Evolutionary conservation across 2,113 vertebrate species (phyloP).

Genomic region (Hypocryptadius cinnamomeus): DNA sequence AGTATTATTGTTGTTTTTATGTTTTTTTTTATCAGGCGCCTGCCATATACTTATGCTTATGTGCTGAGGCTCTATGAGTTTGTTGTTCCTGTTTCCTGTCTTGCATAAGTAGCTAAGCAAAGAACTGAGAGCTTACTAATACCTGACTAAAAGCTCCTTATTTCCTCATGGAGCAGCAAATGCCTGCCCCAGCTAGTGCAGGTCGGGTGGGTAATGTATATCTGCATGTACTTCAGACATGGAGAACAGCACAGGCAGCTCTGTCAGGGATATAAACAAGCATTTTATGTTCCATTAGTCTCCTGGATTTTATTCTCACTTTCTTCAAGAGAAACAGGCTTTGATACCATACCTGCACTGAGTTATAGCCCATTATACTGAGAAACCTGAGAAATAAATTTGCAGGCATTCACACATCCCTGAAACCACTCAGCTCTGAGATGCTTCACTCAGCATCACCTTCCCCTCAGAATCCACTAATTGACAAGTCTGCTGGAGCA

Average conservation of each 20-base stretch:
- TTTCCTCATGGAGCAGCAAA: background rate
- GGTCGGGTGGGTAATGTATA: background rate
- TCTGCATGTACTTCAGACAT: background rate
- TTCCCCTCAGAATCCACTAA: background rate
- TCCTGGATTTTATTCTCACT: background rate
- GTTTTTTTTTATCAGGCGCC: background rate
- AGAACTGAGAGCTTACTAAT: background rate
- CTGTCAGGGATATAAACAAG: background rate
- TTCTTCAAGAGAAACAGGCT: background rate
- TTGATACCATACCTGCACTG: background rate
- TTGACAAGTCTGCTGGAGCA: background rate
- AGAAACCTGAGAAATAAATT: background rate
- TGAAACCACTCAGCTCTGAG: background rate
- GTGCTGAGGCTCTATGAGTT: background rate
- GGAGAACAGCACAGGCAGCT: background rate
- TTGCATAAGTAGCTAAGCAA: background rate
- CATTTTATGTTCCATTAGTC: background rate
- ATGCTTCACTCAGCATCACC: background rate
- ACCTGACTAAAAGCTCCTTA: background rate
- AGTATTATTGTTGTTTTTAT: background rate
- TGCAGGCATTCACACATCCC: background rate
- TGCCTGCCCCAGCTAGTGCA: background rate
- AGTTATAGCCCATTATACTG: background rate
- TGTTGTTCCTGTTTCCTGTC: background rate
- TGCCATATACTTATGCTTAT: background rate